Conservation (phyloP, 2,888 invertebrate species). For the Laspeyria flexula region DNA sequence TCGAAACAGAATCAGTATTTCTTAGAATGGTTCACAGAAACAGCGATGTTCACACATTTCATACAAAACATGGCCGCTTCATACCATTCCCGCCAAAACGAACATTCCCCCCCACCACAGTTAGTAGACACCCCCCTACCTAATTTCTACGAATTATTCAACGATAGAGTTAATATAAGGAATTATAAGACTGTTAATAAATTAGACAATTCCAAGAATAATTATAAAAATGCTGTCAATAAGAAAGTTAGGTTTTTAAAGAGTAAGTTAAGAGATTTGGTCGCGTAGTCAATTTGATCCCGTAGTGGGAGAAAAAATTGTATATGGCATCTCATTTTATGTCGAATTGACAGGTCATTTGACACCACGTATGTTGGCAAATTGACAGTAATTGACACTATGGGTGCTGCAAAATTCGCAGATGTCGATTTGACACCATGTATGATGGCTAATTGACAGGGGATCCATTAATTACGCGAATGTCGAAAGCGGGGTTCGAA, state of each 20-base stretch:
- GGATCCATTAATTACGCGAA: no score
- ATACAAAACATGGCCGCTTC: constrained; percentile 81
- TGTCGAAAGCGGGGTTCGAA: no score
- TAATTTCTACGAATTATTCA: constrained; percentile 75
- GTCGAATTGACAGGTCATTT: no score
- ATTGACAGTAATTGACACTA: no score
- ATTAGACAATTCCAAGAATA: constrained; percentile 56
- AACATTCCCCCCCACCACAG: constrained; percentile 9
- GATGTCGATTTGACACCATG: no score
- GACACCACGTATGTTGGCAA: no score
- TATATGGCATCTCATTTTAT: no score
- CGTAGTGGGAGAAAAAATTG: neutral
- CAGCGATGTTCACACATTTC: constrained; percentile 94
- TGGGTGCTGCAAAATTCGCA: no score
- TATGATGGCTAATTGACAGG: no score
- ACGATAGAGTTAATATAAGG: constrained; percentile 61
- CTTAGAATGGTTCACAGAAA: constrained; percentile 95
- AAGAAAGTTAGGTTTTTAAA: constrained; percentile 74
- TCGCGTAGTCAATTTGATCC: constrained; percentile 45
- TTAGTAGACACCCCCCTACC: constrained; percentile 76
- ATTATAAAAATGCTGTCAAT: constrained; percentile 77
- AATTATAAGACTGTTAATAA: constrained; percentile 41
- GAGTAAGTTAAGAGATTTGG: constrained; percentile 74
- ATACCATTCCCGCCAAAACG: constrained; percentile 17
- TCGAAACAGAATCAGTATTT: constrained; percentile 90